Conservation (phyloP, 23 tunicate genomes). For the Trididemnum nubilum region DNA sequence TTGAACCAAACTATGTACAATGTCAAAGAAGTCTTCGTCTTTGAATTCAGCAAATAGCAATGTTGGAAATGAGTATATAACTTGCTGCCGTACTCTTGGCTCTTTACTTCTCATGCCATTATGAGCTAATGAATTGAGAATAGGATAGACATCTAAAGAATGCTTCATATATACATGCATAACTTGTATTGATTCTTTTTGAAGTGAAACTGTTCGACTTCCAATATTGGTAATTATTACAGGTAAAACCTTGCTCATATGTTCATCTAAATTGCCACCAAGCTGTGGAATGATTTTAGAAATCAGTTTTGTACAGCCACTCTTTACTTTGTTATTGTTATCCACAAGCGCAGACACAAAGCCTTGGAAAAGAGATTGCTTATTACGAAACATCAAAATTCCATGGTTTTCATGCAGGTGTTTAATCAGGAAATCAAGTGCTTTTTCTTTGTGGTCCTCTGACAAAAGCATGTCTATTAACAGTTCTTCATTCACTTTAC, state of each 20-base stretch:
- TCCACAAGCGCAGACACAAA: conserved; percentile 57
- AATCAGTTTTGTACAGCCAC: conserved; percentile 66
- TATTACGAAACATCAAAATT: conserved; percentile 54
- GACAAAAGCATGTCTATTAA: conserved; percentile 34
- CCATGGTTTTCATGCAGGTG: conserved; percentile 69
- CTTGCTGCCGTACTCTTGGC: conserved; percentile 43
- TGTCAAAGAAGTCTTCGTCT: conserved; percentile 84
- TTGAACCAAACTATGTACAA: conserved; percentile 59
- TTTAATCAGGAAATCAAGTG: conserved; percentile 48
- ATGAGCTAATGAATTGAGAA: conserved; percentile 58
- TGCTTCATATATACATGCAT: conserved; percentile 88
- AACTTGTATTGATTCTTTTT: conserved; percentile 86
- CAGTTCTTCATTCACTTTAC: conserved; percentile 50
- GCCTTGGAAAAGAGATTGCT: conserved; percentile 55
- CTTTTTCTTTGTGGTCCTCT: conserved; percentile 40
- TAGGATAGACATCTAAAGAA: conserved; percentile 49
- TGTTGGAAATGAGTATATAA: conserved; percentile 73
- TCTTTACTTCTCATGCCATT: conserved; percentile 68
- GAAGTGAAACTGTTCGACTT: conserved; percentile 35
- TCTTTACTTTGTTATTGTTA: conserved; percentile 26
- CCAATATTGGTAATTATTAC: conserved; percentile 69
- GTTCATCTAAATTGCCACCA: conserved; percentile 59
- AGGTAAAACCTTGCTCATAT: conserved; percentile 58
- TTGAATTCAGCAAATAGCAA: conserved; percentile 81
- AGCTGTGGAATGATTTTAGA: conserved; percentile 81